These are phyloP conservation scores for Phyllotreta striolata DNA, from an alignment of 2,888 invertebrate genomes.

Conservation along the genomic window DNA sequence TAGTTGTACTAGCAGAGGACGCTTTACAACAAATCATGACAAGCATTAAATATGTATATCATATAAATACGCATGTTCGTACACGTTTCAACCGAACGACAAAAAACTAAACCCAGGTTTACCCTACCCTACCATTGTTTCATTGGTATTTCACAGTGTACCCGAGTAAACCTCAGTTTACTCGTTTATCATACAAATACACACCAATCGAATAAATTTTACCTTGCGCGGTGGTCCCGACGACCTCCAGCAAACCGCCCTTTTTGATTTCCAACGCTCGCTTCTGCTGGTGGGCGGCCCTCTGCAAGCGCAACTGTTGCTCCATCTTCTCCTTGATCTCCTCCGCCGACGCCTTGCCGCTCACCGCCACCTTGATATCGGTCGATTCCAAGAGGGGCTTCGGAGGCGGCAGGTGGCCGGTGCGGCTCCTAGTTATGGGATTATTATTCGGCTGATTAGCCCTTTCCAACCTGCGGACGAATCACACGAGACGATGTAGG, in stretches of 20 bases:
- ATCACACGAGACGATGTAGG: constrained; percentile 39
- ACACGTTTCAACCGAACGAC: too few relatives aligned
- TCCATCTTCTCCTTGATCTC: constrained; percentile 92
- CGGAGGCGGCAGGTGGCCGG: constrained; percentile 71
- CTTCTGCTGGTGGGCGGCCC: constrained; percentile 90
- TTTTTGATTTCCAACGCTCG: constrained; percentile 71
- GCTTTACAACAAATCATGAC: constrained; percentile 49
- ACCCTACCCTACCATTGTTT: too few relatives aligned
- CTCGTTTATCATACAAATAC: too few relatives aligned
- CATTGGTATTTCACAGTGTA: too few relatives aligned
- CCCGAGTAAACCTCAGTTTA: too few relatives aligned
- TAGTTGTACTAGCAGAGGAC: constrained; percentile 52
- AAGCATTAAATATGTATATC: background rate
- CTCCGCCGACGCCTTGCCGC: constrained; percentile 70
- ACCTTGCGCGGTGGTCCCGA: constrained; percentile 68
- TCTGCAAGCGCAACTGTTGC: constrained; percentile 85
- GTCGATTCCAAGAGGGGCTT: constrained; percentile 59
- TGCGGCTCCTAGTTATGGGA: constrained; percentile 82
- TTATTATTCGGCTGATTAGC: constrained; percentile 69
- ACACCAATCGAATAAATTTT: constrained; percentile 45
- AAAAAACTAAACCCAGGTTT: too few relatives aligned
- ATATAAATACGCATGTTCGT: background rate
- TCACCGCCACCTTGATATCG: constrained; percentile 59
- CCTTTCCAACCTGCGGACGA: constrained; percentile 67
- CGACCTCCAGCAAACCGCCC: constrained; percentile 64